Base-by-base conservation (phyloP, 2,113 vertebrate species). In the Oceanites oceanicus region DNA sequence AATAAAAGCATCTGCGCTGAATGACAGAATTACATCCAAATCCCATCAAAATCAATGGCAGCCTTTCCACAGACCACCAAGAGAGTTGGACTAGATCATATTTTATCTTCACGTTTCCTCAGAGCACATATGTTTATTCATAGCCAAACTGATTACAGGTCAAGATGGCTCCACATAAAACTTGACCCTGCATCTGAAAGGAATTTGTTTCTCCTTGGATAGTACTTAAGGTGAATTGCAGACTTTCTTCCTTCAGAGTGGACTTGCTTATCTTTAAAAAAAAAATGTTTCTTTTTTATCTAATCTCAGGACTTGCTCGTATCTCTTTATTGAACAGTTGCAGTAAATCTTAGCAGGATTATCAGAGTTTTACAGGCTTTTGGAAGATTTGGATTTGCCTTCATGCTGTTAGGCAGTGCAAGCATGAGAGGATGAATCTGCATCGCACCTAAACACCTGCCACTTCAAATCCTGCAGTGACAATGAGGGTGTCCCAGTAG, bases 301-400 rank as follows among this genome's bases (percentile, higher is more conserved):
- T 95, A 82, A 94, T 95, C 73, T 50, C 80, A 87, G 36, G 50
- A 90, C 53, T 91, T 75, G 30, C 52, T 90, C 15, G 1, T 94
- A 92, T 95, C 92, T 95, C 58, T 87, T 92, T 89, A 91, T 86
- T 70, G 73, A 95, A 58, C 77, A 58, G 49, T 20, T 92, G 80
- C 89, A 95, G 86, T 90, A 96, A 92, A 96, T 97, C 95, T 92
- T 94, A 92, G 89, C 32, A 87, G 95, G 86, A 97, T 97, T 97
- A 97, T 95, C 94, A 79, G 94, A 89, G 80, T 92, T 96, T 88
- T 72, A 94, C 80, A 95, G 94, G 89, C 62, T 76, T 94, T 92
- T 76, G 53, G 84, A 94, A 97, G 86, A 89, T 95, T 91, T 85
- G 70, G 95, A 78, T 95, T 91, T 96, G 53, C 88, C 61, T 94